These are phyloP conservation scores for Anhinga anhinga DNA, from an alignment of 2,113 vertebrate species.

Conservation along the genomic window DNA sequence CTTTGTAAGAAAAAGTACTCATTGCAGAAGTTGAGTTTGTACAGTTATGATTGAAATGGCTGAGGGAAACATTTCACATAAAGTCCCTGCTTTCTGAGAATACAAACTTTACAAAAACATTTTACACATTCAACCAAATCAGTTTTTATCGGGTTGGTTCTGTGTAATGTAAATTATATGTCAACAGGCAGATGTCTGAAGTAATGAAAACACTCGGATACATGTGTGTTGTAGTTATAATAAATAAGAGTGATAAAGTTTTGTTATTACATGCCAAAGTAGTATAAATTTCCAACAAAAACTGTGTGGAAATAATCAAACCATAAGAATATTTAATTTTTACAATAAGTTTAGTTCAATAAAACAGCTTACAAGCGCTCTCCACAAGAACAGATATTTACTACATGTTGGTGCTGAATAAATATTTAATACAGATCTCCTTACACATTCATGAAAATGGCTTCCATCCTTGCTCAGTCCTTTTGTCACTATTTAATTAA, in stretches of 20 bases:
- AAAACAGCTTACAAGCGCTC: not conserved
- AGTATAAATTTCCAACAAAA: not conserved
- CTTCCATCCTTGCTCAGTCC: not conserved
- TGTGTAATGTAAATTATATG: not conserved
- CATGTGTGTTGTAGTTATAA: not conserved
- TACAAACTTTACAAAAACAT: not conserved
- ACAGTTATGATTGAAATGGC: not conserved
- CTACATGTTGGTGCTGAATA: not conserved
- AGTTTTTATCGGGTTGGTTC: not conserved
- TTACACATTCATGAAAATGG: not conserved
- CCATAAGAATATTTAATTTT: not conserved
- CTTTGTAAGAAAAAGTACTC: not conserved
- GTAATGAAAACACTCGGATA: constrained; percentile 20
- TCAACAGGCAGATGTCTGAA: constrained; percentile 6
- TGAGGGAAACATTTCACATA: not conserved
- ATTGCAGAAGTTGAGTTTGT: not conserved
- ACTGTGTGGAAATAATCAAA: constrained; percentile 1
- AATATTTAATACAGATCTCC: not conserved
- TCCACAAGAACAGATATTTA: not conserved
- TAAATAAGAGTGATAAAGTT: not conserved
- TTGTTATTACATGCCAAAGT: not conserved
- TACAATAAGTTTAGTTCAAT: not conserved
- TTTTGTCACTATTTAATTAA: not conserved
- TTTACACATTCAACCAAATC: not conserved
- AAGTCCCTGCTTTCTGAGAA: not conserved